Conservation (phyloP, 2,888 invertebrate genomes). For the Callinectes sapidus region DNA sequence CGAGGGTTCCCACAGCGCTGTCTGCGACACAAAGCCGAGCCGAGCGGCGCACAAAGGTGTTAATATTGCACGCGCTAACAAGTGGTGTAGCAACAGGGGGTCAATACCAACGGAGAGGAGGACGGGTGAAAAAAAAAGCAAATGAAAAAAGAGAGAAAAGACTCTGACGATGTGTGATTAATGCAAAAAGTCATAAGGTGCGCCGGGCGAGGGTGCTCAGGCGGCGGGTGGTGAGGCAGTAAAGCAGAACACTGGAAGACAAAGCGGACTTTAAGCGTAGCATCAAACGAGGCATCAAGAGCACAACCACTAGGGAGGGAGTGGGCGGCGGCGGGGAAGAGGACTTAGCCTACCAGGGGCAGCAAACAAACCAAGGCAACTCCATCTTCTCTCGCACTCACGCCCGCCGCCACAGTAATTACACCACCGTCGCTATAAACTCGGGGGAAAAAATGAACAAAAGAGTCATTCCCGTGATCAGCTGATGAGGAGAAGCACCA, state of each 20-base stretch:
- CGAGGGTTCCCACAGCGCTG: conserved; percentile 31
- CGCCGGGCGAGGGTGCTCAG: conserved; percentile 32
- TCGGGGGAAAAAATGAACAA: background rate
- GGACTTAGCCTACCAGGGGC: background rate
- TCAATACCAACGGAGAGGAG: conserved; percentile 4
- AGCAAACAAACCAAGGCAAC: conserved; percentile 19
- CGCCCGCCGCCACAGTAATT: conserved; percentile 14
- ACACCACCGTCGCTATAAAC: conserved; percentile 8
- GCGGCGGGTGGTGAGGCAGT: conserved; percentile 28
- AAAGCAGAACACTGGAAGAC: conserved; percentile 43
- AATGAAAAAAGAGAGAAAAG: background rate
- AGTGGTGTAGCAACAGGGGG: conserved; percentile 29
- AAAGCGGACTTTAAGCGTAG: conserved; percentile 32
- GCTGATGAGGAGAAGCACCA: background rate
- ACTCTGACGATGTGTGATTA: conserved; percentile 1
- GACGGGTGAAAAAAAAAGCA: background rate
- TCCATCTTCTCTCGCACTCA: conserved; percentile 12
- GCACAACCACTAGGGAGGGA: background rate
- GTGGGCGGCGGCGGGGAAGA: background rate
- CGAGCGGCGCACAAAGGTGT: conserved; percentile 33
- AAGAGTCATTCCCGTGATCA: conserved; percentile 32
- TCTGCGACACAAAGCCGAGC: background rate
- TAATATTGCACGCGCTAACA: conserved; percentile 32
- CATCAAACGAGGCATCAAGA: conserved; percentile 34
- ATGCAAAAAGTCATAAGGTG: conserved; percentile 33